Conservation (phyloP, 2,797 vertebrate genomes). For the Phoxinus dragarum region DNA sequence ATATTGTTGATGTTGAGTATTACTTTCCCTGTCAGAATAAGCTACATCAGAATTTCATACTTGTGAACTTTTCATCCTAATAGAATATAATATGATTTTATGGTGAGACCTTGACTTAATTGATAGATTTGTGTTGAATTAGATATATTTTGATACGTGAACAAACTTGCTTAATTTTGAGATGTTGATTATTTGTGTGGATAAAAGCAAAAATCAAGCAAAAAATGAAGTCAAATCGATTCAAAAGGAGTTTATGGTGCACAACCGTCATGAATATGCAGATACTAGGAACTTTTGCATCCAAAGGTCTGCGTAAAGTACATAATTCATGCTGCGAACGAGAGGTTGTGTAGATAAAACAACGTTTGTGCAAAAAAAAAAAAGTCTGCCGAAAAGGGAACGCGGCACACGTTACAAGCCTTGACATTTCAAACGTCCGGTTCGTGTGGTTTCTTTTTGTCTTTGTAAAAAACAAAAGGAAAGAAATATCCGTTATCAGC, state of each 20-base stretch:
- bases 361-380: not conserved
- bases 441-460: conserved; percentile 45
- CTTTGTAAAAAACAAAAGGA: conserved; percentile 32
- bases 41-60: conserved; percentile 18
- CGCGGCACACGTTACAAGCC: conserved; percentile 17
- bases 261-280: not conserved
- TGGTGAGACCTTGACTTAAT: conserved; percentile 32
- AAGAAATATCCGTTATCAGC: conserved; percentile 18
- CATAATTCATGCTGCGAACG: not conserved
- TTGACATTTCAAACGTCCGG: conserved; percentile 36
- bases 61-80: conserved; percentile 36
- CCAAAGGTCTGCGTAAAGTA: conserved; percentile 5
- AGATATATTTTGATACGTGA: conserved; percentile 57
- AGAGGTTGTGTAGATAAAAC: conserved; percentile 24
- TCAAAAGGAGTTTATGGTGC: not conserved
- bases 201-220: conserved; percentile 31
- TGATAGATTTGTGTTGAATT: conserved; percentile 52
- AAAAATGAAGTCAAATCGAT: conserved; percentile 35
- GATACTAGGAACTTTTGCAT: conserved; percentile 1
- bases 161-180: conserved; percentile 38
- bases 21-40: conserved; percentile 31
- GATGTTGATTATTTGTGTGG: conserved; percentile 35
- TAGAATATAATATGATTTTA: conserved; percentile 16
- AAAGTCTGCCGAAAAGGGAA: conserved; percentile 12
- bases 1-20: conserved; percentile 30